phyloP scores from a whole-genome alignment of 2,113 vertebrate genomes.

The Dipodomys stephensi region DNA sequence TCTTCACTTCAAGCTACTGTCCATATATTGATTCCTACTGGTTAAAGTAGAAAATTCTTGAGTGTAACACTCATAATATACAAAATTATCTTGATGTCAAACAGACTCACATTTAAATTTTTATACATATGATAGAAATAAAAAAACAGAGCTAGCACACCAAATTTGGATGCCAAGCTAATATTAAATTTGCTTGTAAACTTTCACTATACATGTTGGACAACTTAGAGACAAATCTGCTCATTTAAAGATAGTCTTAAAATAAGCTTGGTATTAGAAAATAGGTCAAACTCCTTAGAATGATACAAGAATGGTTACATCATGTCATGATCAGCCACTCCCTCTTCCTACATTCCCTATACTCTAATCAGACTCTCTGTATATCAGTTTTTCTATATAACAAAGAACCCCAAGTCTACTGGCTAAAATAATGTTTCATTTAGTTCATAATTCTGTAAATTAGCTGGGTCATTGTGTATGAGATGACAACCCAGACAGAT shows the following conservation, averaged over 20 bases:
- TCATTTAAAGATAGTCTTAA: background rate
- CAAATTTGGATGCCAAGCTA: background rate
- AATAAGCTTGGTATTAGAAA: background rate
- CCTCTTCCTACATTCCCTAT: background rate
- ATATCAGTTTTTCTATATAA: background rate
- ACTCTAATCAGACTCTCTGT: background rate
- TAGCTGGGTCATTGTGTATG: background rate
- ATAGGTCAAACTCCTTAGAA: background rate
- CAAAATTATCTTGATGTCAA: background rate
- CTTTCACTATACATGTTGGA: background rate
- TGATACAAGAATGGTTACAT: background rate
- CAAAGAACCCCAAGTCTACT: constrained; percentile 1
- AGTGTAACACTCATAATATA: background rate
- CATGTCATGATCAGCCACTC: background rate
- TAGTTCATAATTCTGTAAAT: constrained; percentile 1
- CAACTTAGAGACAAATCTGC: constrained; percentile 19
- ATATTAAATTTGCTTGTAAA: constrained; percentile 47
- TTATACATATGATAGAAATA: constrained; percentile 7
- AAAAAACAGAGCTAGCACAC: constrained; percentile 40
- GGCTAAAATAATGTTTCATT: constrained; percentile 7
- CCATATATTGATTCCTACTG: background rate
- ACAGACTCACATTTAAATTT: background rate
- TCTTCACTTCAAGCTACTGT: background rate
- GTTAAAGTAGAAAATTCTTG: constrained; percentile 3
- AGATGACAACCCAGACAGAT: background rate